A percentile compares a stretch with the other conserved stretches of the same genome.
phyloP scores from a whole-genome alignment of 2,888 invertebrate species.

The Melikaiella ostensackeni region DNA sequence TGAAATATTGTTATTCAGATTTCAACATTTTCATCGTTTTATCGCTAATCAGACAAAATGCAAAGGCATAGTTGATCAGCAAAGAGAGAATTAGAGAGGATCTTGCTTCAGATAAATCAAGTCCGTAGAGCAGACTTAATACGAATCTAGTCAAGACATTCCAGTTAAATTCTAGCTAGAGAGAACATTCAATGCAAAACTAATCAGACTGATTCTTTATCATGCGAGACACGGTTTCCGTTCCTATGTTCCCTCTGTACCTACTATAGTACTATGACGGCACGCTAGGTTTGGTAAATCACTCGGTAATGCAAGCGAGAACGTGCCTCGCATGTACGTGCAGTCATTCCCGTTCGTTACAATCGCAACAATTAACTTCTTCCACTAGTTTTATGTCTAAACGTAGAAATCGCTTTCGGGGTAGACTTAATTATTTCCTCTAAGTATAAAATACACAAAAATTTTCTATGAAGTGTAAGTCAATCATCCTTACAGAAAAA shows the following conservation, averaged over 20 bases:
- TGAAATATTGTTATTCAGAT: background rate
- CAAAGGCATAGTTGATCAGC: background rate
- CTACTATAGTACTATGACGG: slow-evolving; percentile 31
- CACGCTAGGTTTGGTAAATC: slow-evolving; percentile 37
- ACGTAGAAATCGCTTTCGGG: background rate
- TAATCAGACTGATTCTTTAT: slow-evolving; percentile 39
- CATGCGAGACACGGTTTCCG: slow-evolving; percentile 38
- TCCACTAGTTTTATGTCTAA: slow-evolving; percentile 20
- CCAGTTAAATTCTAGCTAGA: slow-evolving; percentile 5
- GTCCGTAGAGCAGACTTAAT: slow-evolving; percentile 16
- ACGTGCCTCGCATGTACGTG: slow-evolving; percentile 34
- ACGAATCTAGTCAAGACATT: slow-evolving; percentile 35
- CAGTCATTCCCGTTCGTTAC: slow-evolving; percentile 34
- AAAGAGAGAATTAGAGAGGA: background rate
- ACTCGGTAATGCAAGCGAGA: slow-evolving; percentile 32
- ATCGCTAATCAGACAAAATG: background rate
- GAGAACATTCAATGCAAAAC: slow-evolving; percentile 39
- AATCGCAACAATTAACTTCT: slow-evolving; percentile 38
- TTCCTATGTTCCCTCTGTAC: slow-evolving; percentile 5
- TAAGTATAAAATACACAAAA: background rate
- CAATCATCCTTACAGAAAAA: too few relatives aligned
- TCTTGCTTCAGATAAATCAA: slow-evolving; percentile 10
- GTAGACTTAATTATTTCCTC: slow-evolving; percentile 14
- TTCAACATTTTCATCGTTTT: background rate
- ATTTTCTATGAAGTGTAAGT: too few relatives aligned